A percentile compares a stretch with the other conserved stretches of the same genome.
phyloP scores from a whole-genome alignment of 2,888 invertebrate genomes.

The Brachyopa scutellaris region DNA sequence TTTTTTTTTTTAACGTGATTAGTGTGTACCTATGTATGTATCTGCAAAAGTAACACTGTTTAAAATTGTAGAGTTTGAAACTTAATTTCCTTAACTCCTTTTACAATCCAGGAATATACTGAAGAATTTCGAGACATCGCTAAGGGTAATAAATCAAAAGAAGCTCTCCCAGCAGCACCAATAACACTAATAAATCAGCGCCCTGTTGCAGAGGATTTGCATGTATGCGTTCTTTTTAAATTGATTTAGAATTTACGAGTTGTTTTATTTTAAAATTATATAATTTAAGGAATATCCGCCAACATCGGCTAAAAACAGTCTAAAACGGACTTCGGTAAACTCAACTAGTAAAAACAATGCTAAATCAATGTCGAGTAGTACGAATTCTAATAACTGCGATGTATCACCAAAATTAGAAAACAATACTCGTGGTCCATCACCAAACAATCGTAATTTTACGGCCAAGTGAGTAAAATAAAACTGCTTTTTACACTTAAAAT shows the following conservation, averaged over 20 bases:
- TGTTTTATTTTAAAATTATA: constrained; percentile 72
- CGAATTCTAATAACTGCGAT: constrained; percentile 64
- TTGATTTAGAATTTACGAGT: constrained; percentile 18
- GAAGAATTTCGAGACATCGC: constrained; percentile 98
- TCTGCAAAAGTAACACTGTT: too few species aligned
- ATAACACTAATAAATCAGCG: constrained; percentile 98
- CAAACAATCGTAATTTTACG: constrained; percentile 84
- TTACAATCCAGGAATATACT: constrained; percentile 91
- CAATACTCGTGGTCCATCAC: constrained; percentile 74
- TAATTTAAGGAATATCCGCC: constrained; percentile 84
- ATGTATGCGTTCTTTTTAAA: constrained; percentile 82
- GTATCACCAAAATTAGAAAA: constrained; percentile 77
- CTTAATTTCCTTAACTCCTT: constrained; percentile 23
- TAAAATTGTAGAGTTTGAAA: too few species aligned
- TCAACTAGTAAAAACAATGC: constrained; percentile 74
- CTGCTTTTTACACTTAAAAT: too few species aligned
- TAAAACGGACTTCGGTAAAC: constrained; percentile 82
- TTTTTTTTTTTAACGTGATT: too few species aligned
- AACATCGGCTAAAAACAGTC: constrained; percentile 82
- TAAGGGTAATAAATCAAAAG: constrained; percentile 94
- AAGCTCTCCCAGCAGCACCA: constrained; percentile 94
- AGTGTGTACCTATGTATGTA: too few species aligned
- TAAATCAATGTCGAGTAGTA: constrained; percentile 56
- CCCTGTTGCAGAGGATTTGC: constrained; percentile 96
- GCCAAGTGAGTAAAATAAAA: constrained; percentile 85